Percentiles rank a stretch among this genome's conserved stretches.
phyloP scores from a whole-genome alignment of 64 coral and sea anemone genomes.

The Dendrophyllia cribrosa region DNA sequence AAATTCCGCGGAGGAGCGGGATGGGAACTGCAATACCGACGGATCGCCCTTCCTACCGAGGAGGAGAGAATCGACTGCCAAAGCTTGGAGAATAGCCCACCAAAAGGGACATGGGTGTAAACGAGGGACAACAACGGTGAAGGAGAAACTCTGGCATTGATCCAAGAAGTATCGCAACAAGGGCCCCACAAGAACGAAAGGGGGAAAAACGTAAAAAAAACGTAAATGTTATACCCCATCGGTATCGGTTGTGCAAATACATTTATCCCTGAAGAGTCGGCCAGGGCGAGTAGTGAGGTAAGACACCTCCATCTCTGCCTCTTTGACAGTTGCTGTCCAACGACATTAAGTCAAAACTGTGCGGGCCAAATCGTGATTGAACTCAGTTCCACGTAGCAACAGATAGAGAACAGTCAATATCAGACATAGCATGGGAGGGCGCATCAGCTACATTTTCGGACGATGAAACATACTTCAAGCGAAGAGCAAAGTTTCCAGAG shows the following conservation, averaged over 20 bases:
- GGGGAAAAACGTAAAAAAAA: conserved; percentile 74
- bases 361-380: neutral
- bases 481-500: conserved; percentile 4
- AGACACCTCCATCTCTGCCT: neutral
- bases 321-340: conserved; percentile 40
- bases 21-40: conserved; percentile 14
- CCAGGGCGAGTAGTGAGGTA: conserved; percentile 54
- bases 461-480: conserved; percentile 5
- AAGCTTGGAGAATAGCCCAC: conserved; percentile 34
- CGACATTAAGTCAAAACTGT: conserved; percentile 20
- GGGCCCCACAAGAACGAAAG: conserved; percentile 42
- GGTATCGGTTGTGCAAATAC: conserved; percentile 41
- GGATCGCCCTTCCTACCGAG: conserved; percentile 1
- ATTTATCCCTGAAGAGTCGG: conserved; percentile 44
- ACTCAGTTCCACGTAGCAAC: neutral
- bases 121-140: conserved; percentile 25
- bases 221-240: conserved; percentile 25
- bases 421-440: neutral
- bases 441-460: conserved; percentile 5
- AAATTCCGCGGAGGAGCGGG: neutral
- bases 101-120: conserved; percentile 4
- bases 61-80: neutral
- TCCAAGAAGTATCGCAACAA: conserved; percentile 26
- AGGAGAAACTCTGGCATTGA: neutral
- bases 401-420: conserved; percentile 16